phyloP scores from a whole-genome alignment of 2,113 vertebrate species.

The Notarius quadriscutis region DNA sequence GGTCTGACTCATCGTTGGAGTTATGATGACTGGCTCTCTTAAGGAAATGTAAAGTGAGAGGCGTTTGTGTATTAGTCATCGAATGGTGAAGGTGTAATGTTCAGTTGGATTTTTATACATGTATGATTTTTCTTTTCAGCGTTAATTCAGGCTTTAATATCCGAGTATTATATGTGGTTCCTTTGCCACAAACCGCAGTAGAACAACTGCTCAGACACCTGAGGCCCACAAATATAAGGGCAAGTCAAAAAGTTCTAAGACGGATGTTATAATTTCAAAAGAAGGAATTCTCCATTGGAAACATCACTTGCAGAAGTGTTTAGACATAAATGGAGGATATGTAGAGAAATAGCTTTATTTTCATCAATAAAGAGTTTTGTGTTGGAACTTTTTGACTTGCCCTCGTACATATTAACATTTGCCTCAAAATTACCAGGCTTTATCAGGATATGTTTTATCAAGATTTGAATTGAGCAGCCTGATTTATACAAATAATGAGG shows the following conservation, averaged over 20 bases:
- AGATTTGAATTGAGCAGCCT: background rate
- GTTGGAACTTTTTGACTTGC: too few species aligned
- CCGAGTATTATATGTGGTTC: background rate
- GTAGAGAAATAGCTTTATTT: too few species aligned
- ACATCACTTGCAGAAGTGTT: too few species aligned
- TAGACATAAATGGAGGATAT: too few species aligned
- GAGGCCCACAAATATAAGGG: background rate
- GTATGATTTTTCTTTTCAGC: background rate
- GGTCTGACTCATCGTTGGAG: background rate
- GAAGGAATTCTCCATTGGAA: too few species aligned
- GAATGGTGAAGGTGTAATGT: background rate
- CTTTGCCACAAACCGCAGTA: background rate
- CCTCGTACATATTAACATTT: background rate
- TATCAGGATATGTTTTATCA: background rate
- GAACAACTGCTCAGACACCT: background rate
- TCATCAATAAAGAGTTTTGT: too few species aligned
- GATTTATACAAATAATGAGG: background rate
- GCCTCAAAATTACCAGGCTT: background rate
- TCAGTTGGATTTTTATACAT: background rate
- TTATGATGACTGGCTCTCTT: background rate
- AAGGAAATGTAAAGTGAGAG: background rate
- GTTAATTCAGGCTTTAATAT: background rate
- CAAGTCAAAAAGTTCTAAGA: too few species aligned
- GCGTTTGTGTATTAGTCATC: background rate
- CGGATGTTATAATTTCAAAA: too few species aligned